Base-by-base conservation (phyloP, 2,888 invertebrate genomes). In the Caenorhabditis uteleia region DNA sequence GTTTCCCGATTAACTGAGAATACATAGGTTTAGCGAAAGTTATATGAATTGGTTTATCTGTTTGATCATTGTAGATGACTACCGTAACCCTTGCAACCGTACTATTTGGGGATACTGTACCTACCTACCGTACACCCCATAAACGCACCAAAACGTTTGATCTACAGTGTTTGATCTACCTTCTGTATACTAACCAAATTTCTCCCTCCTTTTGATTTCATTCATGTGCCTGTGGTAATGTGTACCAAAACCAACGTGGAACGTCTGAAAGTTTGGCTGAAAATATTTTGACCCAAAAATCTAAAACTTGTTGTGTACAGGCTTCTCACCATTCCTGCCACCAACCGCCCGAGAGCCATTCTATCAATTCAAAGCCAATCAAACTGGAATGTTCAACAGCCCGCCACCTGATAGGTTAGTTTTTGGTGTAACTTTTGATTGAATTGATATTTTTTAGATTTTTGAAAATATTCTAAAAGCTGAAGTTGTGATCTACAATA, bases 341-440 rank as follows among this genome's bases (percentile, higher is more conserved):
- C 68, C 75, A 2, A 49, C 68, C 1, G 58, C 60, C 34, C 66
- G 80, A 8, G 70, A 73, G 36, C 78, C 75, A 0, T 79, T 79
- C 68, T 79, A 79, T 50, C 73, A 77, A 36, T 80, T 80, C 68
- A 78, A 79, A 42, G 78, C 78, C 8, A 80, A 80, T 65, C 78
- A 77, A 39, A 80, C 80, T 0, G 77, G 77, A 38, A 78, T 80
- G 72, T 75, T 75, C 67, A 77, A 78, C 51, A 62, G 70, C 31
- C 76, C 78, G 7, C 71, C 73, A 3, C 75, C 77, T 1, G 78
- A 77, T 20, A 44, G 75, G 70, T 72, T 18, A 16, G 34, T n/a
- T n/a, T n/a, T n/a, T n/a, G n/a, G n/a, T n/a, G n/a, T n/a, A n/a
- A n/a, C n/a, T n/a, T n/a, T n/a, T n/a, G n/a, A n/a, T n/a, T n/a